A percentile compares a stretch with the other conserved stretches of the same genome.
Conservation (phyloP, 1,140 invertebrate genomes). For the Drosophila saltans region DNA sequence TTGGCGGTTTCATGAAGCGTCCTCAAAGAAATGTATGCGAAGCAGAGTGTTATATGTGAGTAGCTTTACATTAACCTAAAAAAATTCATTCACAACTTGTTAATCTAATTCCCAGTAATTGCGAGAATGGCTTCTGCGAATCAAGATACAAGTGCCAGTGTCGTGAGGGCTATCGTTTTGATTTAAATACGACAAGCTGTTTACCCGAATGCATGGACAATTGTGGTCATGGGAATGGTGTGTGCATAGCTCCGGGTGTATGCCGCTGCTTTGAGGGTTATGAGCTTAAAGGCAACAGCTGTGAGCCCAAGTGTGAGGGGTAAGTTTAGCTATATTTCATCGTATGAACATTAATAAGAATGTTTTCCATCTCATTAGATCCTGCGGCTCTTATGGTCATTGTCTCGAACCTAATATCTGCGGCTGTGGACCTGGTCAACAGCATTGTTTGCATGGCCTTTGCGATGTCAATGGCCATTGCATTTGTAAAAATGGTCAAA, state of each 20-base stretch:
- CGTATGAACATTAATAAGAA: no score
- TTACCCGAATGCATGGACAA: conserved; percentile 73
- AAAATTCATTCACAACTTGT: background rate
- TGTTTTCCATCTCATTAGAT: conserved; percentile 7
- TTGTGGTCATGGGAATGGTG: conserved; percentile 81
- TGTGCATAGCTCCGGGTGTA: conserved; percentile 84
- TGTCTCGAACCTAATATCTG: conserved; percentile 69
- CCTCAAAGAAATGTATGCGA: conserved; percentile 72
- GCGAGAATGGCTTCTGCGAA: conserved; percentile 85
- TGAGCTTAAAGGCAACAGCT: conserved; percentile 54
- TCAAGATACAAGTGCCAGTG: conserved; percentile 86
- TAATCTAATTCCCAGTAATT: conserved; percentile 63
- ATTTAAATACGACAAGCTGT: conserved; percentile 72
- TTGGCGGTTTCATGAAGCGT: conserved; percentile 81
- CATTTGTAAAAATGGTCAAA: conserved; percentile 44
- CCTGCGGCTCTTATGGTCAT: conserved; percentile 65
- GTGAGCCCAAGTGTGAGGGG: conserved; percentile 67
- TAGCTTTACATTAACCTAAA: background rate
- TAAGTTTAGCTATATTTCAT: background rate
- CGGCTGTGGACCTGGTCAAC: conserved; percentile 51
- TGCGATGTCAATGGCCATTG: conserved; percentile 62
- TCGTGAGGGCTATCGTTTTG: conserved; percentile 85
- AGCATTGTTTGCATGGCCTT: conserved; percentile 52
- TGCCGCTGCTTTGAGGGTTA: conserved; percentile 87
- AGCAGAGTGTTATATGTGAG: conserved; percentile 76